Evolutionary conservation across 2,888 invertebrate species (phyloP), one percentile per base, ranked within the genome.

Genomic region (Amphiduros pacificus): DNA sequence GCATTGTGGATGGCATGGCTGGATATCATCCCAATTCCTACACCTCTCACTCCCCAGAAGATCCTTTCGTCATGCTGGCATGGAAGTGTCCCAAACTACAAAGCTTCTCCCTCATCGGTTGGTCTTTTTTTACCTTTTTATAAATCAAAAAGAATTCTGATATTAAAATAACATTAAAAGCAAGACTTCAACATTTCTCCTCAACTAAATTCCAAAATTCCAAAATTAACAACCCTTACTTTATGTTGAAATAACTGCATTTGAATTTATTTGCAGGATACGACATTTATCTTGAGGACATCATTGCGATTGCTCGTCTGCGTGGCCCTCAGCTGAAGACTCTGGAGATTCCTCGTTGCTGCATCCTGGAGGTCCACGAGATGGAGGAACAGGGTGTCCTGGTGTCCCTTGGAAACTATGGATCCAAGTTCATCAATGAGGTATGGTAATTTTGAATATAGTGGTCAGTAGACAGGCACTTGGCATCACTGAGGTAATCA

Each of bases 21-120:
- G 62, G 65, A 29, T 54, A 60, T 50, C 53, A 26, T 22, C 60
- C 60, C 17, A 53, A 56, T 29, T n/a, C 28, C 11, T 65, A 65
- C n/a, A 40, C 51, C n/a, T n/a, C 28, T 1, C 27, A 49, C n/a
- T 44, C 48, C 1, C 62, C 64, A 4, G 63, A 66, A 50, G 88
- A 89, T 78, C 88, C 88, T 1, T 82, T 89, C 65, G 86, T 89
- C 40, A 86, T 89, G 83, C 81, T 88, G 66, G 87, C 89, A 6
- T 89, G 89, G 89, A 84, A 86, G 67, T 89, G 89, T 76, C 82
- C 82, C 29, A 84, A 85, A 57, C 83, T 89, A 27, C 82, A 85
- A 65, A 86, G 88, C 73, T 81, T 89, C 57, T 86, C 88, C 49
- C 74, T 88, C 11, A 84, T 87, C 68, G 87, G 84, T 85, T 11